Evolutionary conservation across 2,888 invertebrate genomes (phyloP).

Genomic region (Hyppa rectilinea): DNA sequence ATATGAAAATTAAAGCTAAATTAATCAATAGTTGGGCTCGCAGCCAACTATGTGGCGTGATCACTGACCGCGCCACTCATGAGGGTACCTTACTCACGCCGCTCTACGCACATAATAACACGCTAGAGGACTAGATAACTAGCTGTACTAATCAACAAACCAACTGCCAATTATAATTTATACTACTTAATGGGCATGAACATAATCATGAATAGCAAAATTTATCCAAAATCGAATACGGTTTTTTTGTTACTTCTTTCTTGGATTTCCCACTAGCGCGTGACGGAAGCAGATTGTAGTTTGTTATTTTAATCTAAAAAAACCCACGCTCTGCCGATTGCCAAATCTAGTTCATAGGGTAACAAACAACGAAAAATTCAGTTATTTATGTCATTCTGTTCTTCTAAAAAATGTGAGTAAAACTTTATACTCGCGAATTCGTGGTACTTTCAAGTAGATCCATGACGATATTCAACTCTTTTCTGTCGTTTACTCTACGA

Average conservation of each 20-base stretch:
- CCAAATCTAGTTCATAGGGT: conserved; percentile 37
- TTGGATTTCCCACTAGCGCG: conserved; percentile 21
- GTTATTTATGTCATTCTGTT: conserved; percentile 16
- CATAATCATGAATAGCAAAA: conserved; percentile 11
- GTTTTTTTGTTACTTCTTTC: no score
- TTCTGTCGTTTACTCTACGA: conserved; percentile 6
- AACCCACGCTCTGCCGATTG: conserved; percentile 38
- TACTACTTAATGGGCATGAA: neutral
- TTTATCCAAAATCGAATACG: no score
- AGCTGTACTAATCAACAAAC: conserved; percentile 14
- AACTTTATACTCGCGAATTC: conserved; percentile 6
- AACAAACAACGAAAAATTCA: conserved; percentile 13
- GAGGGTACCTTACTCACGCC: conserved; percentile 37
- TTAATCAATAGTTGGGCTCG: conserved; percentile 79
- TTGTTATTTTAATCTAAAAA: conserved; percentile 35
- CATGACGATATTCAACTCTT: conserved; percentile 13
- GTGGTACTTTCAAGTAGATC: conserved; percentile 24
- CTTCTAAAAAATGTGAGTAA: conserved; percentile 18
- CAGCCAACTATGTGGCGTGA: conserved; percentile 85
- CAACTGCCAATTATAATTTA: conserved; percentile 24
- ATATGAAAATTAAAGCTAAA: conserved; percentile 76
- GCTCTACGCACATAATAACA: conserved; percentile 37
- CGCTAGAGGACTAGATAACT: conserved; percentile 7
- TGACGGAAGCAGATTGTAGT: conserved; percentile 29
- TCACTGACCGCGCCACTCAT: conserved; percentile 77